Conservation (phyloP, 1,140 invertebrate species). For the Heliconius melpomene region DNA sequence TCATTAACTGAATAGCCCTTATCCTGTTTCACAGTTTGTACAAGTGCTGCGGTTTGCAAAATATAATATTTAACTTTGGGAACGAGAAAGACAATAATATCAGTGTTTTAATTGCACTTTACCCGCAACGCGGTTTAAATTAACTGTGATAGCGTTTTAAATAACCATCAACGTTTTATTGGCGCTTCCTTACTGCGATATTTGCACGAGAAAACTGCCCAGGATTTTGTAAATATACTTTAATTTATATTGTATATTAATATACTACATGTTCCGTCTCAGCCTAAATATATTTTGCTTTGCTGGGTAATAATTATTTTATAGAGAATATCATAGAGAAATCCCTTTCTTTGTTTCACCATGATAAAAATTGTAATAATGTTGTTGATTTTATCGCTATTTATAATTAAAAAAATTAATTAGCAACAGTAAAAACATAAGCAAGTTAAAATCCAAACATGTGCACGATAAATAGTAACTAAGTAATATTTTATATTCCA, state of each 20-base stretch:
- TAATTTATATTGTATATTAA: not conserved
- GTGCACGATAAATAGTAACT: not conserved
- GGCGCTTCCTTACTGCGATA: not conserved
- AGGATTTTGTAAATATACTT: not conserved
- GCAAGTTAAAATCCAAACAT: not conserved
- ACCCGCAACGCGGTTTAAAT: slow-evolving; percentile 14
- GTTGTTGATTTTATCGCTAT: too few species aligned
- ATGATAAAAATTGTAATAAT: too few species aligned
- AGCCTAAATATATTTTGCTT: too few species aligned
- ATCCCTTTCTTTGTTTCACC: too few species aligned
- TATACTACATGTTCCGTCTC: too few species aligned
- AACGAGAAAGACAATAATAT: slow-evolving; percentile 13
- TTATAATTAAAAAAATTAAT: not conserved
- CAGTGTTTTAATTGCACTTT: slow-evolving; percentile 20
- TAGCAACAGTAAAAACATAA: not conserved
- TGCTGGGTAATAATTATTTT: too few species aligned
- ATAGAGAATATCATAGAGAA: too few species aligned
- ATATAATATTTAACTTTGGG: slow-evolving; percentile 12
- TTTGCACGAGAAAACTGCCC: not conserved
- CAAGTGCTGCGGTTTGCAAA: slow-evolving; percentile 14
- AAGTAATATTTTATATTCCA: slow-evolving; percentile 7
- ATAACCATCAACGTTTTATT: slow-evolving; percentile 8
- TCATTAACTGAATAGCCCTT: slow-evolving; percentile 6
- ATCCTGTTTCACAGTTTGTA: slow-evolving; percentile 16
- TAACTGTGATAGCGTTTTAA: slow-evolving; percentile 11